Evolutionary conservation across 2,888 invertebrate species (phyloP), one percentile per base, ranked within the genome.

Genomic region (Slavum lentiscoides): DNA sequence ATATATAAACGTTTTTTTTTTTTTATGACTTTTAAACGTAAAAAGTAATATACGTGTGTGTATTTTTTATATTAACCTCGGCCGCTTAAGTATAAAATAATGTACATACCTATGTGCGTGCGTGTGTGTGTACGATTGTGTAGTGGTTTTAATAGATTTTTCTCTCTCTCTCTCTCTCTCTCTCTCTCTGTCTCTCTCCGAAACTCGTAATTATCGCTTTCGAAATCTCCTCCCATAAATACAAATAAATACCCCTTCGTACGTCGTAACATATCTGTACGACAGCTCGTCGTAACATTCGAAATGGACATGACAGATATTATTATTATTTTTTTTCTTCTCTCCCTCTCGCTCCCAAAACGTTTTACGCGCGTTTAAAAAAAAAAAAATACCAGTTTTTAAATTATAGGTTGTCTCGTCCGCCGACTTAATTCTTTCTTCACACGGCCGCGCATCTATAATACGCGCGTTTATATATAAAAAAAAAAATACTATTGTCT

Each of bases 151-250:
- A 76, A 76, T 76, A 76, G 75, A 76, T 76, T 76, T 67, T 76
- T 76, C 30, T n/a, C 67, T 75, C 30, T 30, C 30, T 64, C 19
- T 64, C 30, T 62, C 15, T 64, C 15, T n/a, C n/a, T n/a, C n/a
- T n/a, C n/a, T n/a, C n/a, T n/a, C 67, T 75, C 30, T 30, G 2
- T 64, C 19, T 64, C 30, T 62, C 15, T 64, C 15, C 37, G 23
- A 30, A 76, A 76, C 75, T 76, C 75, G 75, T 76, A 76, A 76
- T 76, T 76, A 76, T 76, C 75, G 75, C 75, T 76, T 76, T 76
- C 59, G 43, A 76, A 68, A 76, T 76, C 75, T 76, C 75, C 75
- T 68, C 75, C 75, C 75, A 76, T 76, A 76, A 76, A 76, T 76
- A 76, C 75, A 68, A 67, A 68, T 68, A 67, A 76, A 76, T 68